Percentiles rank a stretch among this genome's conserved stretches.
Conservation (phyloP, 2,797 vertebrate species). For the Brachyrhaphis roseni region DNA sequence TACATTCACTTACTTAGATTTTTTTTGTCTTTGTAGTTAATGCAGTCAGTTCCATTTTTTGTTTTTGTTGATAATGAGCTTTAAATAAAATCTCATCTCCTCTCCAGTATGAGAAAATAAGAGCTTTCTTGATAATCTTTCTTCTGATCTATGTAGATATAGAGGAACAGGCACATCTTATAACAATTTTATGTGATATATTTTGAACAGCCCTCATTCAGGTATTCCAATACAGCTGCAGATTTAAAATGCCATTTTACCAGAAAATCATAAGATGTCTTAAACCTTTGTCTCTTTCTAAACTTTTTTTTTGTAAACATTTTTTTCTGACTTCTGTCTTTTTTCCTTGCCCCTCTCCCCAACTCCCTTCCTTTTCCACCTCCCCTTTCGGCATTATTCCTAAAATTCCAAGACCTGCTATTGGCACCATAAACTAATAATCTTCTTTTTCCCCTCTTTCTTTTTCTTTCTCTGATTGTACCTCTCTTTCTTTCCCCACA, state of each 20-base stretch:
- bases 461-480: constrained; percentile 46
- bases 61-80: constrained; percentile 34
- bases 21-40: constrained; percentile 11
- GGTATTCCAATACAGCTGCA: neutral
- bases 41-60: constrained; percentile 12
- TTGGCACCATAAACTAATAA: constrained; percentile 65
- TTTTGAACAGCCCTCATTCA: neutral
- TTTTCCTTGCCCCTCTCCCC: constrained; percentile 15
- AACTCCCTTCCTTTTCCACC: constrained; percentile 42
- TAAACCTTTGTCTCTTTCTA: constrained; percentile 31
- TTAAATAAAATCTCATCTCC: constrained; percentile 18
- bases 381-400: constrained; percentile 51
- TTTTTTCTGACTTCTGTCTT: constrained; percentile 32
- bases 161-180: neutral
- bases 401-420: constrained; percentile 56
- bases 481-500: constrained; percentile 32
- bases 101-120: constrained; percentile 15
- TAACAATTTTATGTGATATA: neutral
- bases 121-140: neutral
- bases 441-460: constrained; percentile 35
- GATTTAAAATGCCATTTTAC: neutral
- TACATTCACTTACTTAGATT: constrained; percentile 14
- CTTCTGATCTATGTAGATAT: neutral
- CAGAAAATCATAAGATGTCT: constrained; percentile 10
- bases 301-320: constrained; percentile 25